Percentiles rank a stretch among this genome's conserved stretches.
Conservation (phyloP, 2,113 vertebrate genomes). For the Sterna hirundo region DNA sequence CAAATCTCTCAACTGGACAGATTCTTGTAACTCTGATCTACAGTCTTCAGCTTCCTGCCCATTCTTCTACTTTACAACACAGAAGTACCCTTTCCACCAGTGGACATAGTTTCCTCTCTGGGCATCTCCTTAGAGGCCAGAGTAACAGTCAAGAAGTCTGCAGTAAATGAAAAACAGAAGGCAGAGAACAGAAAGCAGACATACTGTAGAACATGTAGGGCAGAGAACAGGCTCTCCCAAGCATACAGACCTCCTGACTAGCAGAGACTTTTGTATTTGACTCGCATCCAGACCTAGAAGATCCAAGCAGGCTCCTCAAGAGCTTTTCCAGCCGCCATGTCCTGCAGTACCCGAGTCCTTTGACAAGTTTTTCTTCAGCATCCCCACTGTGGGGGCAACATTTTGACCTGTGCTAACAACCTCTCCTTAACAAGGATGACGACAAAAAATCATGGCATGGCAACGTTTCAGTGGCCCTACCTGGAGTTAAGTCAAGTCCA, state of each 20-base stretch:
- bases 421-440: background rate
- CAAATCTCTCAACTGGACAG: background rate
- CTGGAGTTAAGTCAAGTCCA: background rate
- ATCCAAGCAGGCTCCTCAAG: background rate
- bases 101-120: background rate
- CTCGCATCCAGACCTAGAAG: background rate
- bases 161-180: background rate
- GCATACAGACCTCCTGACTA: background rate
- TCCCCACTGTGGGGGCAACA: background rate
- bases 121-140: background rate
- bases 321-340: background rate
- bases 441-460: background rate
- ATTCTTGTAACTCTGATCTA: background rate
- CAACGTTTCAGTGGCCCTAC: background rate
- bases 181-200: background rate
- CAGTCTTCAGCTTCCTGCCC: background rate
- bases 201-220: accelerated
- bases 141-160: background rate
- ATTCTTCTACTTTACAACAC: background rate
- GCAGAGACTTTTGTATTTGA: background rate
- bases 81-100: background rate
- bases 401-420: background rate
- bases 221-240: background rate
- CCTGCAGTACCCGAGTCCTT: background rate
- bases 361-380: background rate